Evolutionary conservation across 2,797 vertebrate genomes (phyloP).

Genomic region (Corythornis leucogaster): DNA sequence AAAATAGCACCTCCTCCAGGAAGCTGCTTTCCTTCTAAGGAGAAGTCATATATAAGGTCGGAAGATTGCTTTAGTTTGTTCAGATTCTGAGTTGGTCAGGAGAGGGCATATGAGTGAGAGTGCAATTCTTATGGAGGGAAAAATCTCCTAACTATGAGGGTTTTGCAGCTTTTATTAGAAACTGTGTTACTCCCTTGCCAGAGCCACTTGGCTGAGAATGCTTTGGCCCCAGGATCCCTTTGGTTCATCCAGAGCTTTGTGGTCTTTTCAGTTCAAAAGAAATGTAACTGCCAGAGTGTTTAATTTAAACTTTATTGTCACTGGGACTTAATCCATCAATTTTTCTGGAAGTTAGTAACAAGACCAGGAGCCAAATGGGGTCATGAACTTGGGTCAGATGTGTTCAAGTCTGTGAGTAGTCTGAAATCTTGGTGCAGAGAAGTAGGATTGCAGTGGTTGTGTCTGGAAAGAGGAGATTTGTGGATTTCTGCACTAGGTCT

Average conservation of each 20-base stretch:
- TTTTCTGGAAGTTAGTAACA: neutral
- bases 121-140: neutral
- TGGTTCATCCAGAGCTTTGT: constrained; percentile 3
- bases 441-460: neutral
- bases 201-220: neutral
- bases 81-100: neutral
- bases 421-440: neutral
- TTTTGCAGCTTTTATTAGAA: constrained; percentile 20
- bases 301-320: neutral
- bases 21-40: neutral
- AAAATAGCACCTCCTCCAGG: neutral
- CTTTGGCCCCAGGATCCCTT: neutral
- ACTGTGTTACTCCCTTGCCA: neutral
- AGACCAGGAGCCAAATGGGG: neutral
- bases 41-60: neutral
- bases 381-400: constrained; percentile 6
- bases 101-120: neutral
- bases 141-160: neutral
- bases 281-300: neutral
- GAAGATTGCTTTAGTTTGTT: neutral
- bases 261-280: constrained; percentile 8
- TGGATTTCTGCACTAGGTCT: neutral
- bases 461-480: neutral
- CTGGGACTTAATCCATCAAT: neutral
- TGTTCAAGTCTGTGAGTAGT: neutral